Evolutionary conservation across 2,888 invertebrate genomes (phyloP), one percentile per base, ranked within the genome.

Genomic region (Ichneumon xanthorius): DNA sequence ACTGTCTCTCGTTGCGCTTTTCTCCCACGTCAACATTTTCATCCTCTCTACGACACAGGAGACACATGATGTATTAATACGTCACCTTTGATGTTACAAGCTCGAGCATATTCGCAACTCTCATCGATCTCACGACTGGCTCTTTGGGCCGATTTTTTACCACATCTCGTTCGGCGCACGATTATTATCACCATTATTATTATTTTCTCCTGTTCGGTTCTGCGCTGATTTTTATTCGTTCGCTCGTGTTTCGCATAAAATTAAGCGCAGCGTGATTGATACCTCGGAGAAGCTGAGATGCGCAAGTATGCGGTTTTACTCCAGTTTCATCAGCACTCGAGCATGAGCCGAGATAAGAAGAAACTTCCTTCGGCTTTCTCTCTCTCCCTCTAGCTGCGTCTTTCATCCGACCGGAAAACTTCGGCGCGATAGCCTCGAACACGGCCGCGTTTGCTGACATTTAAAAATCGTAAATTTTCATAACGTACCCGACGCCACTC

Each of bases 401-500:
- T 14, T 45, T 61, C 16, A 33, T 61, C 61, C 61, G 26, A 33
- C 61, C 30, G 48, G 70, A 26, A 70, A 70, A 50, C 70, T 45
- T 70, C 19, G 16, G 22, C 19, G 40, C 70, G 50, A 70, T 50
- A 48, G 45, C 37, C 48, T 68, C 30, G 30, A 14, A 16, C 70
- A 53, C 85, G 61, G 61, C 30, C 45, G 1, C 6, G 80, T 86
- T 76, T 80, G 85, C 82, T 79, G 75, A 87, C 89, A 89, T 90
- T 90, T 91, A 89, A 89, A 90, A 91, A 89, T 88, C 89, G 90
- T 91, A 91, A 91, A 91, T 91, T 91, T 90, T 90, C 89, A 89
- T 89, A 89, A 90, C 86, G 86, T 72, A 65, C 72, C 82, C 16
- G 30, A 61, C 30, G 5, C 6, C 33, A 30, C 61, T 33, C 4